Evolutionary conservation across 2,113 vertebrate genomes (phyloP), one percentile per base, ranked within the genome.

Genomic region (Thunnus thynnus): DNA sequence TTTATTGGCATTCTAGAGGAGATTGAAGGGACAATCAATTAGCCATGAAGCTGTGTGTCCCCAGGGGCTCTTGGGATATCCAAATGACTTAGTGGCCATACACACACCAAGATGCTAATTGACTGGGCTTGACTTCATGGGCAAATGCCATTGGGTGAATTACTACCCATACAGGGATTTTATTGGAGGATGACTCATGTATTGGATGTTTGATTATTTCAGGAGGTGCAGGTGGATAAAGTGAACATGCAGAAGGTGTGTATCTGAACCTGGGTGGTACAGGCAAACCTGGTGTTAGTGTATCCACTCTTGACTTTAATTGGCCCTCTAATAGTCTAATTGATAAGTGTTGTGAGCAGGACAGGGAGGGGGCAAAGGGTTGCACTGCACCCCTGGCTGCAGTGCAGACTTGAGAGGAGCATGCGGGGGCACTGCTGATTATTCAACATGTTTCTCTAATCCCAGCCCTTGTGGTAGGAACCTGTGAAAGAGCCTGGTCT

Each of bases 401-500:
- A 77, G 77, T 71, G 72, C 67, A 84, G 80, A 82, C 88, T 87
- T 87, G 84, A 90, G 88, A 75, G 83, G 89, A 91, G 93, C 87
- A 92, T 86, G 86, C 67, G 83, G 90, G 88, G 86, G 82, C 85
- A 92, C 73, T 83, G 91, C 88, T 94, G 92, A 95, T 94, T 95
- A 94, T 94, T 94, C 94, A 95, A 93, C 92, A 94, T 93, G 92
- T 94, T 95, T 89, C 91, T 93, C 89, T 95, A 93, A 95, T 95
- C 95, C 93, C 80, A 92, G 95, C 95, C 95, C 95, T 95, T 96
- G 91, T 95, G 93, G 95, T 93, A 93, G 93, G 96, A 94, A 96
- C 93, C 94, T 94, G 94, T 94, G 93, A 95, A 94, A 93, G 94
- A 94, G 90, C 88, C 92, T 86, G 86, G 89, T 94, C 95, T 97